Base-by-base conservation (phyloP, 2,113 vertebrate genomes). In the Desmodus rotundus region DNA sequence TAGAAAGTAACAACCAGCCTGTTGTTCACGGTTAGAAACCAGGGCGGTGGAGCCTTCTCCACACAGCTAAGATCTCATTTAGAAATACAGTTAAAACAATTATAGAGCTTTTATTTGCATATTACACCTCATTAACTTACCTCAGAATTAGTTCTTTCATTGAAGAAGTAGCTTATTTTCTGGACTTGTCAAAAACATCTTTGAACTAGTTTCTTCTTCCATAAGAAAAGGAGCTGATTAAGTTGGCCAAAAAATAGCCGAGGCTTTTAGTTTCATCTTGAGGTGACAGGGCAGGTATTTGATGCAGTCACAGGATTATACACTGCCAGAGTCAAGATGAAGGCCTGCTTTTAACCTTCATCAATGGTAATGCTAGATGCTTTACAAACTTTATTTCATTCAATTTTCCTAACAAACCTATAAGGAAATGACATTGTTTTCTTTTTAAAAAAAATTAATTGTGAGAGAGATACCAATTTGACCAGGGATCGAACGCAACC, bases 91-190 rank as follows among this genome's bases (percentile, higher is more conserved):
- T 19, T 87, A 52, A 74, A 80, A 28, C 56, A 72, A 31, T 43
- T 56, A 89, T 0, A 94, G 70, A 74, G 36, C 67, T 81, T 80
- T 63, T 77, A 90, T 96, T 93, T 96, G 89, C 86, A 87, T 81
- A 76, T 80, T 73, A 91, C 15, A 81, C 9, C 31, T 82, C 72
- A 88, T n/a, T 76, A 85, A 65, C 76, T 91, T 72, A 61, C 68
- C 78, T 94, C 63, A 70, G 47, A 90, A 91, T 61, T 77, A 26
- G 52, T 56, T 95, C 50, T 85, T 88, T 38, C 31, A 65, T 50
- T 94, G 14, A 90, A 82, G 56, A 74, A 5, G 15, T 15, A 54
- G 65, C 6, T 93, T 92, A 89, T 31, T n/a, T 89, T 86, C 36
- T 72, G 20, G 41, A 87, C 43, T 89, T 76, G 50, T 81, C 78